phyloP scores from a whole-genome alignment of 2,797 vertebrate genomes.

The Enteromius thamalakanensis region DNA sequence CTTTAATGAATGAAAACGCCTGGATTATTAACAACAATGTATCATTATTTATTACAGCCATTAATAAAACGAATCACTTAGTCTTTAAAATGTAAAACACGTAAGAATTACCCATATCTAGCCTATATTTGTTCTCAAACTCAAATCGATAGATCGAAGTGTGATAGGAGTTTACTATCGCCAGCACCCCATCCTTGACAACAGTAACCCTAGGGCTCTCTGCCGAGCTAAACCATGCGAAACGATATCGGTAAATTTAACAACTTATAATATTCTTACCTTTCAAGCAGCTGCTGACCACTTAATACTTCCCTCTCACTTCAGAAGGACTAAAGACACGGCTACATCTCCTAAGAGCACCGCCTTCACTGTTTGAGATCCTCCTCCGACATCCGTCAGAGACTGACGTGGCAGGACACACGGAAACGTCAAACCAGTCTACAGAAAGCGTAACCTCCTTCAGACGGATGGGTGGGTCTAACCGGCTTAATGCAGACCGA shows the following conservation, averaged over 20 bases:
- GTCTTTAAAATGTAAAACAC: neutral
- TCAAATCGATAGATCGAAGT: neutral
- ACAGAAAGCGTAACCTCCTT: neutral
- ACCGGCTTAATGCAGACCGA: neutral
- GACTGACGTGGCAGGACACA: conserved; percentile 62
- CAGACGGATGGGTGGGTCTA: neutral
- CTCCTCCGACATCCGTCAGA: conserved; percentile 59
- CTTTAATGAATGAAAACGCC: neutral
- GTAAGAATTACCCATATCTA: neutral
- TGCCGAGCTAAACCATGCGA: neutral
- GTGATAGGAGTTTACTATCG: neutral
- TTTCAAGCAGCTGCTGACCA: conserved; percentile 24
- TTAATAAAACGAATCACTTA: neutral
- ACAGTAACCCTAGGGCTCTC: neutral
- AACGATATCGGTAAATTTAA: neutral
- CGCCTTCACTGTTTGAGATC: conserved; percentile 21
- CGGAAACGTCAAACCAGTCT: conserved; percentile 25
- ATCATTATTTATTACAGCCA: neutral
- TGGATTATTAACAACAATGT: neutral
- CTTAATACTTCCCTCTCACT: conserved; percentile 15
- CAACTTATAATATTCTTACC: conserved; percentile 46
- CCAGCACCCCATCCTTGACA: neutral
- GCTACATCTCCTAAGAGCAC: neutral
- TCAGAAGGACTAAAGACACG: conserved; percentile 11
- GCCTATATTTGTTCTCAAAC: neutral